Base-by-base conservation (phyloP, 2,797 vertebrate genomes). In the Leptodactylus fallax region DNA sequence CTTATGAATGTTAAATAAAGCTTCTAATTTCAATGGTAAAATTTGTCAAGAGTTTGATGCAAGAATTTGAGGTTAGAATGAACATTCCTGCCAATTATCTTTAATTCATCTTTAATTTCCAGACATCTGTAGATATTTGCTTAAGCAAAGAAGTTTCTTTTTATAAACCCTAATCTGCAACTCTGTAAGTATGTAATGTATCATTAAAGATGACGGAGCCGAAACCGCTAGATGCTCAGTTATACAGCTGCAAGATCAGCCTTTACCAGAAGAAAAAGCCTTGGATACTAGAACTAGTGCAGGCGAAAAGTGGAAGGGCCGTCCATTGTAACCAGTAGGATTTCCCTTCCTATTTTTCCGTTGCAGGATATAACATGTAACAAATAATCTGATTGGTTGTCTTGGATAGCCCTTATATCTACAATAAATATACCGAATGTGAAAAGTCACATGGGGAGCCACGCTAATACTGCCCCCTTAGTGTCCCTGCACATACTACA, bases 41-140 rank as follows among this genome's bases (percentile, higher is more conserved):
- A 63, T 65, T 81, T 81, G 55, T 76, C 53, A 60, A 63, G 83
- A 85, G 72, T 85, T 77, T 85, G 83, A 85, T 77, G 58, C n/a
- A 19, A 85, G 51, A 76, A 56, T 87, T 83, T 78, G 55, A 87
- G 80, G 80, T 87, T 83, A 87, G 80, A 79, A 82, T 78, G 86
- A 83, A 82, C 72, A 83, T 78, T 87, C 81, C 65, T 56, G 10
- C 51, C 81, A 87, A 87, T 87, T 87, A 87, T 87, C 86, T 87
- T 83, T 87, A 87, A 87, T 87, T 83, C 86, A 87, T 79, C 86
- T 77, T 83, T 87, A 83, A 87, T 87, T 83, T 87, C 61, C 49
- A 63, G 80, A 87, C 86, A 87, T 87, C 86, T 87, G 86, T 82
- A 87, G 80, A 87, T 83, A 83, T 87, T 83, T 83, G 86, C 81